A percentile compares a stretch with the other conserved stretches of the same genome.
Conservation (phyloP, 2,113 vertebrate species). For the Poeciliopsis prolifica region DNA sequence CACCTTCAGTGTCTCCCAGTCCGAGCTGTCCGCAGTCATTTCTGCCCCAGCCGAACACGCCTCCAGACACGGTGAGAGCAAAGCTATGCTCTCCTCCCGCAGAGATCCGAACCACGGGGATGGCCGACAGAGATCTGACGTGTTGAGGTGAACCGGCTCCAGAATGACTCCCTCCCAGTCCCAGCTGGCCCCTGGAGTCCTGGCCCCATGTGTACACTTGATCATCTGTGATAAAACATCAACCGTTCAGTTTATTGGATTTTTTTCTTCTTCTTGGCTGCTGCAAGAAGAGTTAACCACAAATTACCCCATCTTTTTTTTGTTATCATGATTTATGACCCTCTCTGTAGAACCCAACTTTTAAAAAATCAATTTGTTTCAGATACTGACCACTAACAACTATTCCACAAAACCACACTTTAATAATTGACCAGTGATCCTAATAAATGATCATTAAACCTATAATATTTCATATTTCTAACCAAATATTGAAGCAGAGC, state of each 20-base stretch:
- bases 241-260: too few species aligned
- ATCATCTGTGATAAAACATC: constrained; percentile 33
- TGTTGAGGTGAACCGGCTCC: constrained; percentile 62
- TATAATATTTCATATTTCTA: neutral
- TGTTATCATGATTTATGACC: too few species aligned
- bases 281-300: too few species aligned
- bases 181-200: constrained; percentile 85
- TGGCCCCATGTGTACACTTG: constrained; percentile 84
- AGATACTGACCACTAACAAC: too few species aligned
- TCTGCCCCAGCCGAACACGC: constrained; percentile 88
- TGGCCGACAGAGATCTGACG: constrained; percentile 75
- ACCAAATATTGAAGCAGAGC: neutral
- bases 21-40: constrained; percentile 91
- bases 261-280: too few species aligned
- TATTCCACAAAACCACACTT: too few species aligned
- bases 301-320: too few species aligned
- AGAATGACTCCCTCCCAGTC: constrained; percentile 62
- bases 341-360: too few species aligned
- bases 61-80: constrained; percentile 85
- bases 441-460: neutral
- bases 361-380: too few species aligned
- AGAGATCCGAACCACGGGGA: constrained; percentile 84
- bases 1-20: constrained; percentile 64
- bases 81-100: constrained; percentile 88
- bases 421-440: neutral